A percentile compares a stretch with the other conserved stretches of the same genome.
Evolutionary conservation across 2,113 vertebrate species (phyloP).

Genomic region (Eonycteris spelaea): DNA sequence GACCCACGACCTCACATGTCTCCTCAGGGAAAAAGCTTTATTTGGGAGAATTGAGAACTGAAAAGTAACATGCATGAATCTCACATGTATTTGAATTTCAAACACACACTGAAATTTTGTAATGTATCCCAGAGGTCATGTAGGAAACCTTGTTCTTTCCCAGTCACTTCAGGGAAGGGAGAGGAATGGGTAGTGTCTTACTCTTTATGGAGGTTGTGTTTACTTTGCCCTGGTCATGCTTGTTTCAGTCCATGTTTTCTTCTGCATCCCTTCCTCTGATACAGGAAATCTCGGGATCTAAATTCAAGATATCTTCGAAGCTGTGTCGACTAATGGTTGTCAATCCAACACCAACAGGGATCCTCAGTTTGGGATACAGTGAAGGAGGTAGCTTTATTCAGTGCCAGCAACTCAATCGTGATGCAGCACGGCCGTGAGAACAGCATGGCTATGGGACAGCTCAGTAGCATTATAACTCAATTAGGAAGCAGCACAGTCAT

Average conservation of each 20-base stretch:
- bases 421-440: background rate
- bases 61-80: background rate
- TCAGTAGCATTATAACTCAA: background rate
- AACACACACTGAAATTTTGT: background rate
- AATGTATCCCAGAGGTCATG: background rate
- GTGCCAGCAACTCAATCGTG: background rate
- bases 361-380: background rate
- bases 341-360: background rate
- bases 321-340: background rate
- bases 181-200: background rate
- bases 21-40: background rate
- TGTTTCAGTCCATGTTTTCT: background rate
- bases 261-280: background rate
- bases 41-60: background rate
- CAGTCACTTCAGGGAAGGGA: background rate
- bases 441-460: background rate
- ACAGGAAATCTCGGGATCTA: background rate
- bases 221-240: background rate
- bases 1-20: background rate
- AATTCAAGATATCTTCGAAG: background rate
- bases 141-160: background rate
- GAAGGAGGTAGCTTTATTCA: background rate
- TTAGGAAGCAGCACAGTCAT: background rate
- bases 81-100: background rate
- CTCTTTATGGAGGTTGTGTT: background rate